phyloP scores from a whole-genome alignment of 2,797 vertebrate genomes.

The Anabacerthia variegaticeps region DNA sequence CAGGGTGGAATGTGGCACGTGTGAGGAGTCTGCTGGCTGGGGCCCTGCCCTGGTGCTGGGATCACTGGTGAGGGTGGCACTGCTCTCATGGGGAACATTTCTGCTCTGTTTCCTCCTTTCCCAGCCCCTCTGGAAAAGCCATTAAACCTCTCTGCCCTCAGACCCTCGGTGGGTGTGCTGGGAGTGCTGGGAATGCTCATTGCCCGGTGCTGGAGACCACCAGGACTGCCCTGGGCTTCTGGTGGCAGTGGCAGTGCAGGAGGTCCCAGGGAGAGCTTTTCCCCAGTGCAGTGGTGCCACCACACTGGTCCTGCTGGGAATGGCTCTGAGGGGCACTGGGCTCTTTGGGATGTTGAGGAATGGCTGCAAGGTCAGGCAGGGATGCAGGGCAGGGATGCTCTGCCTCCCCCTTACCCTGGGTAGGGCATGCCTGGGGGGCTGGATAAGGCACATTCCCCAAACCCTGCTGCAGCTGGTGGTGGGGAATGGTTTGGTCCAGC shows the following conservation, averaged over 20 bases:
- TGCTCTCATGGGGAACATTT: background rate
- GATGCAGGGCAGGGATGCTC: background rate
- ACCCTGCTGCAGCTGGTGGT: background rate
- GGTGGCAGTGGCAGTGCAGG: accelerated
- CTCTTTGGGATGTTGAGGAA: background rate
- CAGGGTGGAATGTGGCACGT: accelerated
- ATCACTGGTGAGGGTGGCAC: background rate
- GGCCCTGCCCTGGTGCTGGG: background rate
- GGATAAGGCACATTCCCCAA: accelerated
- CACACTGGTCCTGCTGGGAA: accelerated
- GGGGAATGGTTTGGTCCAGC: background rate
- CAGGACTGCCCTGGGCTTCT: background rate
- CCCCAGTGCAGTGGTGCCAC: accelerated
- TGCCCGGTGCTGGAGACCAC: background rate
- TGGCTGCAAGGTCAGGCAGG: background rate
- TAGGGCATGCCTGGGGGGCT: accelerated
- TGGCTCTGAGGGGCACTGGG: background rate
- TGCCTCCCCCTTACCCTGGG: background rate
- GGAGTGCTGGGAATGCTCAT: background rate
- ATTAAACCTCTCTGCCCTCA: background rate
- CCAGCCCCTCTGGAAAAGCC: background rate
- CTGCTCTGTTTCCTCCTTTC: background rate
- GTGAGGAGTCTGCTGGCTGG: background rate
- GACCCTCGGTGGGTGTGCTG: background rate
- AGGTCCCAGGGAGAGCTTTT: background rate